phyloP scores from a whole-genome alignment of 1,140 invertebrate genomes.

The Drosophila ananassae region DNA sequence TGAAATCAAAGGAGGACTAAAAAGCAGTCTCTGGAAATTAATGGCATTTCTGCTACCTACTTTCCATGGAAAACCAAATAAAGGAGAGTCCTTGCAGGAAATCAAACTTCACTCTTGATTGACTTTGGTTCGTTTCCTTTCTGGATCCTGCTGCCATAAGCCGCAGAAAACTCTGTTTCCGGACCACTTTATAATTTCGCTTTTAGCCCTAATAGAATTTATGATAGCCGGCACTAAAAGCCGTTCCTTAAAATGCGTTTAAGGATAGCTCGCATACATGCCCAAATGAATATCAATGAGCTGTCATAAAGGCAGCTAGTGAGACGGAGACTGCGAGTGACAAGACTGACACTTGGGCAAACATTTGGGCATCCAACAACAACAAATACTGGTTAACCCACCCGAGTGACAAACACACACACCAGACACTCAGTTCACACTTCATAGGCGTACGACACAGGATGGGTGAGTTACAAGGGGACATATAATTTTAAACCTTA shows the following conservation, averaged over 20 bases:
- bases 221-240: constrained; percentile 24
- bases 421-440: constrained; percentile 25
- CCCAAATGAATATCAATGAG: constrained; percentile 79
- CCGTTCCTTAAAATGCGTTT: background rate
- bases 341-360: constrained; percentile 75
- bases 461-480: background rate
- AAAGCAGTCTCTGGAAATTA: constrained; percentile 15
- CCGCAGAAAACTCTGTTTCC: constrained; percentile 42
- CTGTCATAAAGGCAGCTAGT: constrained; percentile 64
- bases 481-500: background rate
- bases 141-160: constrained; percentile 36
- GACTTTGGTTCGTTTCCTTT: constrained; percentile 41
- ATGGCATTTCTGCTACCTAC: constrained; percentile 20
- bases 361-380: constrained; percentile 64
- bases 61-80: constrained; percentile 42
- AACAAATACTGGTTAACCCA: constrained; percentile 30
- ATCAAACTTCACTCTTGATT: constrained; percentile 72
- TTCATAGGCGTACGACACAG: constrained; percentile 7
- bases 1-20: constrained; percentile 9
- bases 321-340: constrained; percentile 42
- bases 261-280: constrained; percentile 18
- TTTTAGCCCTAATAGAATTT: constrained; percentile 34
- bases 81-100: constrained; percentile 33
- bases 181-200: constrained; percentile 34
- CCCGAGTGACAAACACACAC: constrained; percentile 18